These are phyloP conservation scores for Cheilosia urbana DNA, from an alignment of 2,888 invertebrate species.

Conservation along the genomic window DNA sequence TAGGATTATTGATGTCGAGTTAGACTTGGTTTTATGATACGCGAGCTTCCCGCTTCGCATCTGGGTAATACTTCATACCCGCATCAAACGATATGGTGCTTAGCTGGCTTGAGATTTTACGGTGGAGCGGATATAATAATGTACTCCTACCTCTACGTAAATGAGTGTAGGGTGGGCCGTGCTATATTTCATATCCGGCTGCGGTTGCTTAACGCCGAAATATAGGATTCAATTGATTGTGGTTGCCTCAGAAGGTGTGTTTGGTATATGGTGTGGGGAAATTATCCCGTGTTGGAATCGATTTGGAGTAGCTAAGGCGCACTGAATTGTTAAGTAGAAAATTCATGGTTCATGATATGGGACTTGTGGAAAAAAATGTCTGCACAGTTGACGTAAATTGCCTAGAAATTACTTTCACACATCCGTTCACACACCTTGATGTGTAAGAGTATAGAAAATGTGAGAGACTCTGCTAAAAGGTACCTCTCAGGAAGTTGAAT, in stretches of 20 bases:
- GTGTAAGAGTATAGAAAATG: not conserved
- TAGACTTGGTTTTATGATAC: slow-evolving; percentile 52
- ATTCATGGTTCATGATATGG: not conserved
- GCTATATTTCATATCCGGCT: slow-evolving; percentile 28
- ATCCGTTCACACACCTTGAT: not conserved
- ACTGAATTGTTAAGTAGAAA: slow-evolving; percentile 1
- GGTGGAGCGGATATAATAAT: slow-evolving; percentile 15
- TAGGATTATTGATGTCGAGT: slow-evolving; percentile 66
- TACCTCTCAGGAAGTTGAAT: too few relatives aligned
- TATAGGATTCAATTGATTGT: slow-evolving; percentile 8
- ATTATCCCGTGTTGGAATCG: not conserved
- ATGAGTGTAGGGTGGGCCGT: not conserved
- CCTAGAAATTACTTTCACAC: not conserved
- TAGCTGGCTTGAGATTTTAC: slow-evolving; percentile 14
- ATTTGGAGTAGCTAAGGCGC: slow-evolving; percentile 2
- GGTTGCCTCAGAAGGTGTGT: not conserved
- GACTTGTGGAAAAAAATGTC: not conserved
- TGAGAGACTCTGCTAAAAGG: too few relatives aligned
- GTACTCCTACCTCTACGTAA: not conserved
- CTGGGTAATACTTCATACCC: slow-evolving; percentile 48
- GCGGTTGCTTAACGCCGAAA: slow-evolving; percentile 33
- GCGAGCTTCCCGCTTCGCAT: slow-evolving; percentile 37
- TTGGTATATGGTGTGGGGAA: not conserved
- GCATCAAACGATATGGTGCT: slow-evolving; percentile 15
- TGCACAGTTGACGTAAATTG: not conserved